Evolutionary conservation across 2,888 invertebrate species (phyloP).

Genomic region (Cheilosia impressa): DNA sequence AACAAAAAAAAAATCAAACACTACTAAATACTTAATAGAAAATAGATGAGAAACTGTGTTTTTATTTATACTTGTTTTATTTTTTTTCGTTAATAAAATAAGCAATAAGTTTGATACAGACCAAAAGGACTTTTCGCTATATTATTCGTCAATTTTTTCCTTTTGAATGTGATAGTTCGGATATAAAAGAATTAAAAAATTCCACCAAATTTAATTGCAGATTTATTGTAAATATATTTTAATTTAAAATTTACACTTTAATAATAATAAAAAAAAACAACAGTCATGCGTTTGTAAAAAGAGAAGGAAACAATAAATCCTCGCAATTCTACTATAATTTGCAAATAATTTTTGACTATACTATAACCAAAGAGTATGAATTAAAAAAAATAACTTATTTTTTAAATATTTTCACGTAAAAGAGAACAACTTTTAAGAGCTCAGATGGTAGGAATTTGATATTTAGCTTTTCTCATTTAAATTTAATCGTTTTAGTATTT

Average conservation of each 20-base stretch:
- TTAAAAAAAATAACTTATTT: not conserved
- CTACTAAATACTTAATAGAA: conserved; percentile 37
- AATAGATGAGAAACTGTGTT: conserved; percentile 13
- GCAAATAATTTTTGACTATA: not conserved
- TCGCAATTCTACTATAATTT: conserved; percentile 48
- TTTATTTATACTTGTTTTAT: not conserved
- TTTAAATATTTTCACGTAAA: not conserved
- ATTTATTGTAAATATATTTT: conserved; percentile 23
- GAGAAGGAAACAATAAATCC: conserved; percentile 56
- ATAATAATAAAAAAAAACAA: conserved; percentile 5
- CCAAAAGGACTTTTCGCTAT: conserved; percentile 19
- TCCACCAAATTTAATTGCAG: conserved; percentile 37
- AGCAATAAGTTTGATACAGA: conserved; percentile 19
- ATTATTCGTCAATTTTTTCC: not conserved
- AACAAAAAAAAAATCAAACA: conserved; percentile 37
- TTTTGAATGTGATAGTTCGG: conserved; percentile 22
- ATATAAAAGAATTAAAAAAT: conserved; percentile 32
- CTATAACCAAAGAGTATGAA: not conserved
- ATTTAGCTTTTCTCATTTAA: not conserved
- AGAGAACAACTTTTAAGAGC: not conserved
- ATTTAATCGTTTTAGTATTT: not conserved
- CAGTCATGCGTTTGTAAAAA: conserved; percentile 49
- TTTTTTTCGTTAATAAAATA: conserved; percentile 8
- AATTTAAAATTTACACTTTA: conserved; percentile 37
- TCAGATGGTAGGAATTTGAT: not conserved